phyloP scores from a whole-genome alignment of 2,113 vertebrate species.

The Chamaea fasciata region DNA sequence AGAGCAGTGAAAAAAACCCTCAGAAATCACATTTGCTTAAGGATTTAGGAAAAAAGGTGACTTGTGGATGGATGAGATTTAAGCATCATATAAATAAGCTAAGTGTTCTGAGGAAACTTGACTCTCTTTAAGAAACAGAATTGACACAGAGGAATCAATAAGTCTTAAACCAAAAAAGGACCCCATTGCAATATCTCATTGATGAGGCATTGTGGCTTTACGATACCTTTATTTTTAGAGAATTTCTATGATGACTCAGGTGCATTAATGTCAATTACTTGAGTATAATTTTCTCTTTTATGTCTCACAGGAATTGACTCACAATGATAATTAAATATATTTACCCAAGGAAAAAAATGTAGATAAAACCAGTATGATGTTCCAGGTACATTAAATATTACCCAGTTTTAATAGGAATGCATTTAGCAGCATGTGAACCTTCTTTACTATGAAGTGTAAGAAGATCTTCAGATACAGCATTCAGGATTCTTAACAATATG shows the following conservation, averaged over 20 bases:
- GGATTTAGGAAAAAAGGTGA: constrained; percentile 46
- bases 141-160: neutral
- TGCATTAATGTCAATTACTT: neutral
- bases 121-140: neutral
- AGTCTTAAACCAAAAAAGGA: neutral
- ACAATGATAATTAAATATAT: neutral
- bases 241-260: neutral
- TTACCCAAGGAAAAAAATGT: neutral
- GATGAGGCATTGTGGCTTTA: neutral
- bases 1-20: neutral
- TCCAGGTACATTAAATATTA: neutral
- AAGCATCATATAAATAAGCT: constrained; percentile 42
- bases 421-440: neutral
- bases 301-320: neutral
- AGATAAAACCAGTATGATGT: neutral
- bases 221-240: neutral
- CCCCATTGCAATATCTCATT: neutral
- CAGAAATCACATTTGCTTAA: constrained; percentile 48
- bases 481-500: neutral
- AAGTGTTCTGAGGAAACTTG: constrained; percentile 16
- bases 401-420: neutral
- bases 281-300: neutral
- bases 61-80: constrained; percentile 57
- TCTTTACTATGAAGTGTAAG: neutral
- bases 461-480: neutral